phyloP scores from a whole-genome alignment of 2,888 invertebrate genomes.

The Standfussiana lucernea region DNA sequence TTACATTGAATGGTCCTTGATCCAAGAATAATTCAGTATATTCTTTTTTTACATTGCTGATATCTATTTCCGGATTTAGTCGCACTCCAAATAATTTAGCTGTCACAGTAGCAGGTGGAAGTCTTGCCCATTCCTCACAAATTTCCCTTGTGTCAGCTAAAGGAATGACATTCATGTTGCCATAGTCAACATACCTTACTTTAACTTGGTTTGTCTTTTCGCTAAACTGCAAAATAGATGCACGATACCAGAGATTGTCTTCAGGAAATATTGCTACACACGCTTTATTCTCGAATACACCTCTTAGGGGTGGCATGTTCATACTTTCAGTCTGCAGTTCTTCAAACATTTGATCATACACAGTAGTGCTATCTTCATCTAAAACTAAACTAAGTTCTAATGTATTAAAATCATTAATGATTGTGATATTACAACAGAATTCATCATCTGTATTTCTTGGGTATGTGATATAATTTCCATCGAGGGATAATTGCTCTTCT shows the following conservation, averaged over 20 bases:
- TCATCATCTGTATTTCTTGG: constrained; percentile 70
- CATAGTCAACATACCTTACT: constrained; percentile 94
- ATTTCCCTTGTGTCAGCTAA: constrained; percentile 87
- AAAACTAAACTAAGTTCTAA: constrained; percentile 82
- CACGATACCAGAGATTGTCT: constrained; percentile 94
- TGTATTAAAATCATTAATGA: constrained; percentile 77
- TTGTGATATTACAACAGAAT: constrained; percentile 80
- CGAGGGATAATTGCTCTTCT: constrained; percentile 70
- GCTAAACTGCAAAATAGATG: constrained; percentile 90
- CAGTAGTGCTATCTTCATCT: constrained; percentile 80
- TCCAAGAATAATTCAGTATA: constrained; percentile 78
- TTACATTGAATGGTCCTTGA: constrained; percentile 80
- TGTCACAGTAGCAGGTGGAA: constrained; percentile 89
- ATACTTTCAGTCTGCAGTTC: constrained; percentile 87
- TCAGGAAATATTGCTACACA: constrained; percentile 92
- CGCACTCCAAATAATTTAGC: constrained; percentile 85
- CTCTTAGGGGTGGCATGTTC: constrained; percentile 83
- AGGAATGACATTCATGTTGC: constrained; percentile 91
- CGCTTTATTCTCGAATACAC: constrained; percentile 87
- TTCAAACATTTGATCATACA: constrained; percentile 87
- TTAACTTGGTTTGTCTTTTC: constrained; percentile 84
- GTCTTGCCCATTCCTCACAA: constrained; percentile 84
- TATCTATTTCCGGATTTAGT: constrained; percentile 78
- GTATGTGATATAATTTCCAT: constrained; percentile 73
- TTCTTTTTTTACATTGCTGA: constrained; percentile 76